Base-by-base conservation (phyloP, 2,113 vertebrate species). In the Erpornis zantholeuca region DNA sequence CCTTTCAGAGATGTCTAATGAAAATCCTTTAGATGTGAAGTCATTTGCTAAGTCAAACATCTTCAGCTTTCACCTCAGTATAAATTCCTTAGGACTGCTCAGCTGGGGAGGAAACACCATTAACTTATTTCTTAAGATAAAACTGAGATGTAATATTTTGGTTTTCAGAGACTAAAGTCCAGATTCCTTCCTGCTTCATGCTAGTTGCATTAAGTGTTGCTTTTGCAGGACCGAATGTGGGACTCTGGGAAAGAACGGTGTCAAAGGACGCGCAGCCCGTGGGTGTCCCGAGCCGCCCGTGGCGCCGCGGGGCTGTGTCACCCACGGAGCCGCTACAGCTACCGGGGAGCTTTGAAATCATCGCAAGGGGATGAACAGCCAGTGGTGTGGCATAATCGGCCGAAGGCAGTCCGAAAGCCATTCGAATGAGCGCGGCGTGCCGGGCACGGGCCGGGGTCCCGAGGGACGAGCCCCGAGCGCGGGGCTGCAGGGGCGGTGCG, bases 341-440 rank as follows among this genome's bases (percentile, higher is more conserved):
- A 2, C 5, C 8, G 0, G 40, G 6, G 15, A 8, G 14, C 9
- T 42, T 35, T 7, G 70, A 13, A 18, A 25, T 0, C 4, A 35
- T 18, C 38, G 0, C 35, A 9, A 6, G 59, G 2, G 11, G 21
- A 42, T 1, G 31, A 19, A 1, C 13, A 29, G 47, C 24, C n/a
- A 1, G 54, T 4, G 54, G 50, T 25, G 72, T 38, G 47, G 29
- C 40, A 10, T 1, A 2, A 1, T 7, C 21, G 2, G 24, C 0
- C 3, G 22, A 6, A 31, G 10, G 31, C 9, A 10, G 12, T 9
- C 27, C 3, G 47, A 2, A 6, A 60, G 45, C 7, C 3, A 16
- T 0, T 1, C 0, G 2, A 11, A 21, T 3, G 1, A 21, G 17
- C 1, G 15, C 0, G 3, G 56, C 2, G 14, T 11, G 65, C 19